phyloP scores from a whole-genome alignment of 1,140 invertebrate species.

The Drosophila takahashii region DNA sequence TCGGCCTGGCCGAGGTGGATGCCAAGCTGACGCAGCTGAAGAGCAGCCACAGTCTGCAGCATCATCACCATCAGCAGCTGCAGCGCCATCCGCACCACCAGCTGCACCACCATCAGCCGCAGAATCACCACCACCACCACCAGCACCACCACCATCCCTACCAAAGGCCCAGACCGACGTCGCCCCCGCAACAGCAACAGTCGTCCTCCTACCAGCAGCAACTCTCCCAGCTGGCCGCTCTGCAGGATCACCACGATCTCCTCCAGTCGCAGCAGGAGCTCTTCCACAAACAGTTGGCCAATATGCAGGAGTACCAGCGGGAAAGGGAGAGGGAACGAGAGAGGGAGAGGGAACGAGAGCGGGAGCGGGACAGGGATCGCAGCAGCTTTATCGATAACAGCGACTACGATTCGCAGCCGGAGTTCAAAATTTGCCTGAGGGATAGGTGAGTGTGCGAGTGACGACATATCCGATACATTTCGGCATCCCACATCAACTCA shows the following conservation, averaged over 20 bases:
- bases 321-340: slow-evolving; percentile 54
- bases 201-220: slow-evolving; percentile 72
- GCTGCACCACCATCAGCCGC: slow-evolving; percentile 47
- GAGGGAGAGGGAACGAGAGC: slow-evolving; percentile 37
- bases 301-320: slow-evolving; percentile 64
- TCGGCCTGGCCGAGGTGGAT: slow-evolving; percentile 66
- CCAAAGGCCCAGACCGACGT: slow-evolving; percentile 62
- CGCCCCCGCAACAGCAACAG: slow-evolving; percentile 59
- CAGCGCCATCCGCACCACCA: slow-evolving; percentile 27
- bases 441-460: slow-evolving; percentile 81
- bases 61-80: slow-evolving; percentile 9
- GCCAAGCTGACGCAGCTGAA: slow-evolving; percentile 56
- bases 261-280: slow-evolving; percentile 69
- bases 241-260: slow-evolving; percentile 74
- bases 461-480: background rate
- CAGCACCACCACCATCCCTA: slow-evolving; percentile 71
- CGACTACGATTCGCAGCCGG: slow-evolving; percentile 75
- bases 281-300: slow-evolving; percentile 69
- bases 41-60: slow-evolving; percentile 29
- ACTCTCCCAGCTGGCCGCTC: slow-evolving; percentile 58
- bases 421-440: slow-evolving; percentile 81
- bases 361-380: slow-evolving; percentile 40
- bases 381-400: slow-evolving; percentile 64
- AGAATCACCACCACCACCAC: slow-evolving; percentile 19
- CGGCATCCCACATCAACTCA: background rate